These are phyloP conservation scores for Trematomus bernacchii DNA, from an alignment of 2,797 vertebrate species.

Conservation along the genomic window DNA sequence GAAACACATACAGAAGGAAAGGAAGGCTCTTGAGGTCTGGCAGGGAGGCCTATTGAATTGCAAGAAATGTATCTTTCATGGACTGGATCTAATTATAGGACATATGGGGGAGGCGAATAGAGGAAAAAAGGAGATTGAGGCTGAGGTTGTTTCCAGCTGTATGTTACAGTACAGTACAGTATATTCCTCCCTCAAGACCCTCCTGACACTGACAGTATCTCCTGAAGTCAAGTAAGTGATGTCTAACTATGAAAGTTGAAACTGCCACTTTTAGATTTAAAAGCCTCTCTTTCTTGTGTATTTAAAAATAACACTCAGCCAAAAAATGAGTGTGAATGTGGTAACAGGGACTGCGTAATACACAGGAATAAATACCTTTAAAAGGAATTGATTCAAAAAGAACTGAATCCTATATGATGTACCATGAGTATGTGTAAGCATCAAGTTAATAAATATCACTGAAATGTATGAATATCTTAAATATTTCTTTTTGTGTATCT, in stretches of 20 bases:
- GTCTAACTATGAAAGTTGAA: background rate
- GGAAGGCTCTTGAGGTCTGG: slow-evolving; percentile 30
- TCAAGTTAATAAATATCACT: background rate
- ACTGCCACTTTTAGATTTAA: background rate
- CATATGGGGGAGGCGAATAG: slow-evolving; percentile 52
- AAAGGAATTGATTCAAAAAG: background rate
- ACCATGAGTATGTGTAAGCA: background rate
- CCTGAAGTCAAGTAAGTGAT: background rate
- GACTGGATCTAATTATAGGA: slow-evolving; percentile 62
- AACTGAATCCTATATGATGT: background rate
- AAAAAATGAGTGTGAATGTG: background rate
- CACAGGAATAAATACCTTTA: background rate
- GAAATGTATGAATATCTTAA: background rate
- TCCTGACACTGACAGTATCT: background rate
- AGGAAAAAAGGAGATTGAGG: slow-evolving; percentile 28
- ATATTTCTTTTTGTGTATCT: background rate
- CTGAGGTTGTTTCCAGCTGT: slow-evolving; percentile 47
- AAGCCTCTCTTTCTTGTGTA: background rate
- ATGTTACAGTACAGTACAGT: slow-evolving; percentile 27
- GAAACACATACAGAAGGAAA: slow-evolving; percentile 27
- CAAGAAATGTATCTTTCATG: slow-evolving; percentile 61
- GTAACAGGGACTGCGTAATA: background rate
- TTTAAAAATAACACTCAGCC: background rate
- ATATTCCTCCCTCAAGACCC: slow-evolving; percentile 23
- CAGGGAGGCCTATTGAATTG: slow-evolving; percentile 35